Percentiles rank a stretch among this genome's conserved stretches.
phyloP scores from a whole-genome alignment of 2,888 invertebrate species.

The Gnatocerus cornutus region DNA sequence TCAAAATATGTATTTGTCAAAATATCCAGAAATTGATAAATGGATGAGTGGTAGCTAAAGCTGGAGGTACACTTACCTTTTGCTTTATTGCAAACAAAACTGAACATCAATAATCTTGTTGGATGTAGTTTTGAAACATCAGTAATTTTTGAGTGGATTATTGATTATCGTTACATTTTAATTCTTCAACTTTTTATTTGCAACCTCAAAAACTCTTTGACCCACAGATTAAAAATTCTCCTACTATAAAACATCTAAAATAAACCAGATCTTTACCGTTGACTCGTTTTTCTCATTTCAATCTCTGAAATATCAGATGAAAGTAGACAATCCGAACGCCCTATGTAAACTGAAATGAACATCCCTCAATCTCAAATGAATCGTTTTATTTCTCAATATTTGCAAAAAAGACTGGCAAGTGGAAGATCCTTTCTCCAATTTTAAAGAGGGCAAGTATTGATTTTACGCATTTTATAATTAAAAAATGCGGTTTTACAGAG shows the following conservation, averaged over 20 bases:
- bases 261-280: conserved; percentile 20
- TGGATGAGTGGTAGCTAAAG: too few species aligned
- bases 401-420: conserved; percentile 3
- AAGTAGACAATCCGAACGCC: conserved; percentile 27
- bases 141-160: too few species aligned
- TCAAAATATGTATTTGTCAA: too few species aligned
- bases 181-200: too few species aligned
- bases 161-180: too few species aligned
- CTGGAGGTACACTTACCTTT: too few species aligned
- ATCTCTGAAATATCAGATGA: conserved; percentile 26
- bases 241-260: conserved; percentile 7
- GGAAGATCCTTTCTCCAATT: conserved; percentile 13
- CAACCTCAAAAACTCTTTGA: background rate
- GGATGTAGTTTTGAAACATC: too few species aligned
- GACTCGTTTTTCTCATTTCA: conserved; percentile 35
- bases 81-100: too few species aligned
- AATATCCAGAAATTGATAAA: too few species aligned
- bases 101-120: too few species aligned
- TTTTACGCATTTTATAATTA: conserved; percentile 15
- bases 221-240: background rate
- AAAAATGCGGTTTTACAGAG: conserved; percentile 10
- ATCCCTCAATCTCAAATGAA: conserved; percentile 20
- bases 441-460: conserved; percentile 13
- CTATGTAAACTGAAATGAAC: conserved; percentile 38
- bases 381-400: conserved; percentile 31